phyloP scores from a whole-genome alignment of 2,113 vertebrate genomes.

The Martes martes region DNA sequence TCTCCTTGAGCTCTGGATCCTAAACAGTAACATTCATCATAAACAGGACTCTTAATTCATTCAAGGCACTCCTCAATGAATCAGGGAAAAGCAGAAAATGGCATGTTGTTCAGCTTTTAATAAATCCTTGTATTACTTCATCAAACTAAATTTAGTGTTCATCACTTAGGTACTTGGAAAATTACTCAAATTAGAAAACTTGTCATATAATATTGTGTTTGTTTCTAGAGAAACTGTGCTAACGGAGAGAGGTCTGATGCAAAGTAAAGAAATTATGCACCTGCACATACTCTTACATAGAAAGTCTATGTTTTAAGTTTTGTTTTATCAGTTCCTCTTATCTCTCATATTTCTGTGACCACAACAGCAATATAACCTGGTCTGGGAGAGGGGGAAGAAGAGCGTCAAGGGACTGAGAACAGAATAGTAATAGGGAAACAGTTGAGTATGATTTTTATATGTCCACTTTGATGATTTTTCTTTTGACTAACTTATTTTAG shows the following conservation, averaged over 20 bases:
- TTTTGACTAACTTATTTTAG: background rate
- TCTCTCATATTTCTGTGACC: background rate
- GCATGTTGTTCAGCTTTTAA: background rate
- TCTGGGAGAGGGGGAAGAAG: background rate
- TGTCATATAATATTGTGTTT: background rate
- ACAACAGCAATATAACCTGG: background rate
- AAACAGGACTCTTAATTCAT: background rate
- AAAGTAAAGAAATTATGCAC: background rate
- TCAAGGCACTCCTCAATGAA: background rate
- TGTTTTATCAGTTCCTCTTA: background rate
- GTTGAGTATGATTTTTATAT: background rate
- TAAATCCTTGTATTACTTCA: background rate
- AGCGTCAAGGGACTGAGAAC: background rate
- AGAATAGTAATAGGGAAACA: background rate
- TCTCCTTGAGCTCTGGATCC: background rate
- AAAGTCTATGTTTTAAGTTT: background rate
- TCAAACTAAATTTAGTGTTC: constrained; percentile 17
- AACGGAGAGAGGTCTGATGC: background rate
- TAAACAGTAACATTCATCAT: background rate
- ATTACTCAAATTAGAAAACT: background rate
- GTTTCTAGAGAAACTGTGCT: background rate
- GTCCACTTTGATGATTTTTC: background rate
- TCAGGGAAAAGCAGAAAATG: background rate
- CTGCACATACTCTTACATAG: background rate
- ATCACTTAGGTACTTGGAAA: background rate